Evolutionary conservation across 2,888 invertebrate genomes (phyloP), one percentile per base, ranked within the genome.

Genomic region (Melitaea athalia): DNA sequence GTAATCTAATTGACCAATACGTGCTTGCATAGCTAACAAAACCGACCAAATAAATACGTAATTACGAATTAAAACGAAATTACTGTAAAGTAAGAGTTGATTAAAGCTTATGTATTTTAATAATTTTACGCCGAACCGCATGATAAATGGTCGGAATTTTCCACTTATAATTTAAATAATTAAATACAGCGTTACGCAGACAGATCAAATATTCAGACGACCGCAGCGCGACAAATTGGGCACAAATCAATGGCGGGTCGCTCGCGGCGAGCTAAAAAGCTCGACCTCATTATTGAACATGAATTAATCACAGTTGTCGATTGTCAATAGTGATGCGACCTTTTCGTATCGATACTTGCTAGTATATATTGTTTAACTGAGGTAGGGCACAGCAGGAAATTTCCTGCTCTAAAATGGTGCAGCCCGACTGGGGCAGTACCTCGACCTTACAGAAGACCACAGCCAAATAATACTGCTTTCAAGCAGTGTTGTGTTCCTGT

Each of bases 241-340:
- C 84, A 78, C 86, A 82, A 88, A 88, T 85, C 86, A 87, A 86
- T 86, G 80, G 80, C 67, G 73, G 77, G 75, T 76, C 72, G 73
- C 75, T 77, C 76, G 75, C 78, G 77, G 77, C 76, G 75, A 78
- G 80, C 84, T 87, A 85, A 88, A 88, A 88, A 86, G 81, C 85
- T 77, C 84, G 79, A 82, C 85, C 87, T 91, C 87, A 91, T 91
- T 90, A 91, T 83, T 80, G 84, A 76, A 81, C 84, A 88, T 91
- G 86, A 91, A 92, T 91, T 91, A 91, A 90, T 90, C 86, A 91
- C 87, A 85, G 80, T 85, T 85, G 85, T 85, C 85, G 84, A 85
- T 81, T 83, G 65, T 77, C 76, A 74, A 75, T 72, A 68, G 11
- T 15, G 15, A 0, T n/a, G 10, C 12, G 53, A 55, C 33, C 31